Evolutionary conservation across 30 jellyfish, hydroid and myxozoan species (phyloP), one percentile per base, ranked within the genome.

Genomic region (Hydra vulgaris): DNA sequence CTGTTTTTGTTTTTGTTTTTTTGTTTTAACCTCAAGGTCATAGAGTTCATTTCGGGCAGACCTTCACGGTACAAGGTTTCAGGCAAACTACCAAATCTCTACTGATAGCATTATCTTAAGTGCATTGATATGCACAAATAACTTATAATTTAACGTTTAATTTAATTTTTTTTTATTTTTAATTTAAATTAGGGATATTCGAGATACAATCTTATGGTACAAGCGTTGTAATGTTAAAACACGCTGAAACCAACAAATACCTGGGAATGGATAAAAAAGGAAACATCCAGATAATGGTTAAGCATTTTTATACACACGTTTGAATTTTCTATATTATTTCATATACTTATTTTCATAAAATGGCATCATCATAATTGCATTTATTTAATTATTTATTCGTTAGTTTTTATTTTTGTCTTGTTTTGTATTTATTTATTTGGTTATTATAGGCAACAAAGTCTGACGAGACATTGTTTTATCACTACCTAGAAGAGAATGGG

Each of bases 201-300:
- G 74, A 40, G 25, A 78, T 78, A 4, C 74, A 78, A 54, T 24
- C 76, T 17, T 78, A 53, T 26, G 85, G 85, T 16, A 66, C n/a
- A 20, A 78, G 81, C 77, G 68, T 53, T 12, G 68, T 78, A 18
- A 61, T 66, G 21, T 78, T 78, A n/a, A 78, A 54, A 53, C 55
- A 78, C 24, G 68, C 25, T 1, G 27, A 68, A 7, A 68, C 75
- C 8, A 20, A 68, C 26, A 68, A 68, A 68, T 68, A 68, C 27
- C 75, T 68, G 25, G 75, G 15, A 5, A 68, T 68, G 75, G 16
- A 68, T 23, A n/a, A 20, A n/a, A 68, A 68, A n/a, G 75, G 75
- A 23, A 16, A 68, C 8, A 20, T 68, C 26, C 7, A 3, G 8
- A 23, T 23, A 68, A 20, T 15, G 27, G 75, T 68, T n/a, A 68